Evolutionary conservation across 2,888 invertebrate species (phyloP).

Genomic region (Branchipolynoe longqiensis): DNA sequence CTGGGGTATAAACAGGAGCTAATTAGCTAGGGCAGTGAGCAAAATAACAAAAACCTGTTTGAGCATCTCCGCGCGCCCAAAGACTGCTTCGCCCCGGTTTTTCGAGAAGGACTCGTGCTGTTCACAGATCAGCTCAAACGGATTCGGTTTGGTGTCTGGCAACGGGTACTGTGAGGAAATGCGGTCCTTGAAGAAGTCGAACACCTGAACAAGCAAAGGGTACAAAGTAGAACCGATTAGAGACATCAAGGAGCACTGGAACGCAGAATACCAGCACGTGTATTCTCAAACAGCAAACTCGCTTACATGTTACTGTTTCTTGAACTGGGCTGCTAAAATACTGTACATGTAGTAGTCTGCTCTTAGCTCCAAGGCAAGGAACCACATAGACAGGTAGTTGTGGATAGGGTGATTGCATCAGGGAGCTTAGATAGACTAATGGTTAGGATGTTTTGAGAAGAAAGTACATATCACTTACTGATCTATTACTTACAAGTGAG

Average conservation of each 20-base stretch:
- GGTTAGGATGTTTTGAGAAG: no score
- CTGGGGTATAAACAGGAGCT: no score
- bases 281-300: background rate
- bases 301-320: background rate
- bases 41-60: slow-evolving; percentile 69
- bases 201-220: slow-evolving; percentile 70
- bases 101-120: slow-evolving; percentile 78
- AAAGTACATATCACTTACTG: no score
- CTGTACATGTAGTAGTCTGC: no score
- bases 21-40: no score
- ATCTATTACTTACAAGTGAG: no score
- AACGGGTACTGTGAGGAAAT: slow-evolving; percentile 76
- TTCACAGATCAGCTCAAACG: slow-evolving; percentile 72
- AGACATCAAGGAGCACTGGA: background rate
- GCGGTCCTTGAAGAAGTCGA: slow-evolving; percentile 78
- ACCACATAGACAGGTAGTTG: no score
- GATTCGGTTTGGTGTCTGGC: slow-evolving; percentile 71
- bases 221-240: background rate
- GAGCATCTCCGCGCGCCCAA: slow-evolving; percentile 76
- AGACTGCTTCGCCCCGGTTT: slow-evolving; percentile 74
- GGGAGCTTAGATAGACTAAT: no score
- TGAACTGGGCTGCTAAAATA: background rate
- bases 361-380: no score
- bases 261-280: background rate
- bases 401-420: no score